Evolutionary conservation across 2,797 vertebrate genomes (phyloP).

Genomic region (Morelia viridis): DNA sequence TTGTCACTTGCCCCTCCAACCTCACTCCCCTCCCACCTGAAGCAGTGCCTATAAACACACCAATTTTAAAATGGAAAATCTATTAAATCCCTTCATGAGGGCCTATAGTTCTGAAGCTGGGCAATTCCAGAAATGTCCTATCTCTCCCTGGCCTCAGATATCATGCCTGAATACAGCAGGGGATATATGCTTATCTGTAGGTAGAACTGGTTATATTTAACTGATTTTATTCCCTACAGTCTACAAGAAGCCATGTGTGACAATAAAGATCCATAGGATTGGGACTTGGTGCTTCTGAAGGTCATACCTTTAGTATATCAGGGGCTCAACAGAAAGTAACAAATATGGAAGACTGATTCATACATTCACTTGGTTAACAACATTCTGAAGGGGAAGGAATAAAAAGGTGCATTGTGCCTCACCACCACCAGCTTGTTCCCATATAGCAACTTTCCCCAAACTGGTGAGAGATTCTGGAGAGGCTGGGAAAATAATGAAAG

Average conservation of each 20-base stretch:
- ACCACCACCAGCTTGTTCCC: background rate
- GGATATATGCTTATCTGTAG: background rate
- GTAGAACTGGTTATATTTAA: background rate
- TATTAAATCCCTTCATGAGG: background rate
- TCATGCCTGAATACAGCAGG: background rate
- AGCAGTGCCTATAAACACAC: background rate
- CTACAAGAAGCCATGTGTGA: background rate
- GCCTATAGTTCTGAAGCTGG: slow-evolving; percentile 13
- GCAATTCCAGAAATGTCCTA: background rate
- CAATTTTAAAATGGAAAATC: slow-evolving; percentile 34
- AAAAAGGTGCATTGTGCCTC: background rate
- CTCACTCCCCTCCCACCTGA: background rate
- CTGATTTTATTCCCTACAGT: background rate
- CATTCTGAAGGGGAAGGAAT: background rate
- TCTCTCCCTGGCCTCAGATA: background rate
- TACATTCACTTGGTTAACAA: background rate
- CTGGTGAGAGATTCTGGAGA: background rate
- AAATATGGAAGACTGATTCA: background rate
- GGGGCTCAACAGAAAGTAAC: background rate
- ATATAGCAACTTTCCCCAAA: background rate
- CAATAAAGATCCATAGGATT: too few relatives aligned
- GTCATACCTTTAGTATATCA: background rate
- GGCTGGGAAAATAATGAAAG: background rate
- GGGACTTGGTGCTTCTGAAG: background rate
- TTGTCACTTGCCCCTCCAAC: background rate